phyloP scores from a whole-genome alignment of 2,113 vertebrate species.

The Spea bombifrons region DNA sequence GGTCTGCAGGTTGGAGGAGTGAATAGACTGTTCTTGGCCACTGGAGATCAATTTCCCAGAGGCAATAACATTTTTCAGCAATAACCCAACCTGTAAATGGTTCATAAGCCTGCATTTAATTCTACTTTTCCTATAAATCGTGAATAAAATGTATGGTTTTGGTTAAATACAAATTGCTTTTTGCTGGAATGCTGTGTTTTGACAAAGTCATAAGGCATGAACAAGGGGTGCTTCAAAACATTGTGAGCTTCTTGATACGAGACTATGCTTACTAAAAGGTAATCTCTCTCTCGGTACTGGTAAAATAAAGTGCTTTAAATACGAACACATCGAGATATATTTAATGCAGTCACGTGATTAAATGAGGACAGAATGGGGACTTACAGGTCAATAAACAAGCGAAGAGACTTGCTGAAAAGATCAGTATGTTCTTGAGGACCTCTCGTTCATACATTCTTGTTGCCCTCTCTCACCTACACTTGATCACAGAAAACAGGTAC shows the following conservation, averaged over 20 bases:
- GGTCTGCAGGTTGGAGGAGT: conserved; percentile 9
- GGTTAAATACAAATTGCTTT: conserved; percentile 22
- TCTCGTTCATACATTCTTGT: too few species aligned
- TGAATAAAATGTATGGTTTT: conserved; percentile 14
- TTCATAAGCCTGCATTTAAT: conserved; percentile 24
- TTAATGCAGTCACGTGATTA: too few species aligned
- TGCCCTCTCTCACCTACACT: too few species aligned
- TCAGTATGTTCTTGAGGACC: too few species aligned
- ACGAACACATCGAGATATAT: too few species aligned
- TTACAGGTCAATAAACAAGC: too few species aligned
- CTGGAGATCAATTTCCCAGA: conserved; percentile 19
- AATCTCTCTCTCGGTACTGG: too few species aligned
- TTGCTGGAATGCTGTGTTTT: conserved; percentile 12
- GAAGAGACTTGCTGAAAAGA: too few species aligned
- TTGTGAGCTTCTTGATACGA: neutral
- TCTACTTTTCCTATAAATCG: conserved; percentile 15
- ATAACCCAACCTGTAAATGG: conserved; percentile 33
- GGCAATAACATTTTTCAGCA: conserved; percentile 24
- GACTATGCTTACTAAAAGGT: neutral
- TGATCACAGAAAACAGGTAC: too few species aligned
- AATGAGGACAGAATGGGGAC: too few species aligned
- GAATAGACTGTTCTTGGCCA: conserved; percentile 17
- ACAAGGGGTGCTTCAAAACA: conserved; percentile 5
- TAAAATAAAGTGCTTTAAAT: too few species aligned
- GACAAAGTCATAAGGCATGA: neutral